These are phyloP conservation scores for Tyrannus savana DNA, from an alignment of 2,113 vertebrate genomes.

Conservation along the genomic window DNA sequence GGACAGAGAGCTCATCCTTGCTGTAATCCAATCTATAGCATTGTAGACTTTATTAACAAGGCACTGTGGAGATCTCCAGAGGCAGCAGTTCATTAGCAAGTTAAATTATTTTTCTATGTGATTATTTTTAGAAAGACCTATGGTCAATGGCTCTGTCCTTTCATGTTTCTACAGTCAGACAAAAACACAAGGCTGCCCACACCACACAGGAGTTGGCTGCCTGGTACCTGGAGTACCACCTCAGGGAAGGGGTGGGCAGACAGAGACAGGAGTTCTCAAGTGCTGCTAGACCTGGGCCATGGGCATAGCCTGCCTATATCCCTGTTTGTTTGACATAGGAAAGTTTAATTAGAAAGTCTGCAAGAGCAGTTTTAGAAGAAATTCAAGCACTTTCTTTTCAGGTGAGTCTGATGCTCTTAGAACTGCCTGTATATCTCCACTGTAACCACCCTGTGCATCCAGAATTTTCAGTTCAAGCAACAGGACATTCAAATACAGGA, in stretches of 20 bases:
- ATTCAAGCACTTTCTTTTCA: not conserved
- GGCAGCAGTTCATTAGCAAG: not conserved
- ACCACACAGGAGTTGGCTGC: not conserved
- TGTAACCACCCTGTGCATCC: not conserved
- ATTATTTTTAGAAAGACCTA: not conserved
- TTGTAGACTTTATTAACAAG: not conserved
- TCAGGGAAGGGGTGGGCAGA: not conserved
- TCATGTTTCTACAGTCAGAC: not conserved
- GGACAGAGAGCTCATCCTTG: not conserved
- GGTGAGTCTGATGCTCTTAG: not conserved
- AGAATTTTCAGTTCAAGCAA: not conserved
- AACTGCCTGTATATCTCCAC: not conserved
- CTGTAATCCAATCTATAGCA: not conserved
- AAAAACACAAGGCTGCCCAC: not conserved
- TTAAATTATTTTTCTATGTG: not conserved
- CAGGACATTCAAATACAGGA: not conserved
- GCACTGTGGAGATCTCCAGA: not conserved
- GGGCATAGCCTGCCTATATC: not conserved
- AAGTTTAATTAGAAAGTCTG: not conserved
- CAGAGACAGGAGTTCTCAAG: not conserved
- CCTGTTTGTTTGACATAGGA: not conserved
- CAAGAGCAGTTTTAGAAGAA: not conserved
- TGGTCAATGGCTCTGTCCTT: not conserved
- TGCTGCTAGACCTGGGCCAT: not conserved
- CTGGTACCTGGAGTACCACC: not conserved